Conservation (phyloP, 2,888 invertebrate species). For the Drosophila pseudotakahashii region DNA sequence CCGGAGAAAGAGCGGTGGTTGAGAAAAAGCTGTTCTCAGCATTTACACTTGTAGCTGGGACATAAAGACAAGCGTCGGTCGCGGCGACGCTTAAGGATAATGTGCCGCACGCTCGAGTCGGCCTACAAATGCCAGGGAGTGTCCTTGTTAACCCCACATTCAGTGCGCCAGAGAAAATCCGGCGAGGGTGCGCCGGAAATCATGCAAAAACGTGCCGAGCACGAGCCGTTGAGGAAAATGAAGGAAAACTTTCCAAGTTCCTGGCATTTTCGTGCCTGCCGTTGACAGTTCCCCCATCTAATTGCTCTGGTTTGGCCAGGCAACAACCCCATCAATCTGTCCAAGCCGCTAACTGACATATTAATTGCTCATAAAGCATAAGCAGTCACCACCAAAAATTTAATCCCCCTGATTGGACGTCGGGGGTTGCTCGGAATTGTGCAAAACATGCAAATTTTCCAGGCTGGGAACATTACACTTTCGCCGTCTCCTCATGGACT, state of each 20-base stretch:
- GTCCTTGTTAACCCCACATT: conserved; percentile 30
- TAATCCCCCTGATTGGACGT: conserved; percentile 32
- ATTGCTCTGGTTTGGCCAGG: conserved; percentile 39
- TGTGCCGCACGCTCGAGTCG: conserved; percentile 64
- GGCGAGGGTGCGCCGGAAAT: conserved; percentile 55
- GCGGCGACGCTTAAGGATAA: conserved; percentile 75
- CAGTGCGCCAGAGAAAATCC: neutral
- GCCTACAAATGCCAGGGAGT: conserved; percentile 46
- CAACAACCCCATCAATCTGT: conserved; percentile 52
- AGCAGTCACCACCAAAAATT: conserved; percentile 48
- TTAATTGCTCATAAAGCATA: conserved; percentile 61
- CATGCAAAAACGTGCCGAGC: conserved; percentile 75
- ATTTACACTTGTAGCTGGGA: conserved; percentile 63
- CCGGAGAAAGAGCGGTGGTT: neutral
- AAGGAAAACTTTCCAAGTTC: conserved; percentile 46
- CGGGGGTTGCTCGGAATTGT: conserved; percentile 26
- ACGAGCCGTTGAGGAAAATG: conserved; percentile 59
- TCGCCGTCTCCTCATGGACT: conserved; percentile 9
- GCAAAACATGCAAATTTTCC: conserved; percentile 39
- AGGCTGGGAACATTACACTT: conserved; percentile 7
- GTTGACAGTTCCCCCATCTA: conserved; percentile 60
- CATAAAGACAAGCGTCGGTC: conserved; percentile 63
- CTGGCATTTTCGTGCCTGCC: conserved; percentile 47
- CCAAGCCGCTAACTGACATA: conserved; percentile 45
- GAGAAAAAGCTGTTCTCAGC: conserved; percentile 60